Evolutionary conservation across 2,888 invertebrate species (phyloP).

Genomic region (Himalopsyche tibetana): DNA sequence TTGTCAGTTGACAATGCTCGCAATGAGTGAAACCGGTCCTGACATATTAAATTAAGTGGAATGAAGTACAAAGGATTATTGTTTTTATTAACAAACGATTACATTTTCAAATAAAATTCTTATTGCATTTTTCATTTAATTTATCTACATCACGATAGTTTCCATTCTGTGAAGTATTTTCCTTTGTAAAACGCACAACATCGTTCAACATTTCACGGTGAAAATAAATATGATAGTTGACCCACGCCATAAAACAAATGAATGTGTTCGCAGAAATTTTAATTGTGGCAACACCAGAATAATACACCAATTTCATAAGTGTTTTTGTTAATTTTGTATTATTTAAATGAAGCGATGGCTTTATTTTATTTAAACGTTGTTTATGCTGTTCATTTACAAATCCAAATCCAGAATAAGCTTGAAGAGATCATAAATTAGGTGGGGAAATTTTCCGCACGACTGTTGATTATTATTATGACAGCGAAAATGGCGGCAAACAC

Average conservation of each 20-base stretch:
- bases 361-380: background rate
- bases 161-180: no score
- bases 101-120: no score
- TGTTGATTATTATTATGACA: slow-evolving; percentile 42
- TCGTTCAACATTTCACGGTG: no score
- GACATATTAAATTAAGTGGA: no score
- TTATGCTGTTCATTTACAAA: slow-evolving; percentile 28
- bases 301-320: background rate
- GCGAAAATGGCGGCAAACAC: slow-evolving; percentile 31
- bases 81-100: no score
- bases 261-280: background rate
- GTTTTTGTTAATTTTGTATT: background rate
- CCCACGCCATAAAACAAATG: background rate
- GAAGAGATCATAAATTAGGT: slow-evolving; percentile 36
- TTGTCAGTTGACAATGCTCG: no score
- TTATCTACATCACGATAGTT: no score
- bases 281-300: background rate
- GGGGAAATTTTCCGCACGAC: slow-evolving; percentile 4
- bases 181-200: no score
- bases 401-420: slow-evolving; percentile 35
- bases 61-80: no score
- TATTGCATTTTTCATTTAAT: no score
- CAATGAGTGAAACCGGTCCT: no score
- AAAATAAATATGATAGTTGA: background rate
- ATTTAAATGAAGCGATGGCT: background rate